These are phyloP conservation scores for Irena cyanogastra DNA, from an alignment of 2,113 vertebrate genomes.

Conservation along the genomic window DNA sequence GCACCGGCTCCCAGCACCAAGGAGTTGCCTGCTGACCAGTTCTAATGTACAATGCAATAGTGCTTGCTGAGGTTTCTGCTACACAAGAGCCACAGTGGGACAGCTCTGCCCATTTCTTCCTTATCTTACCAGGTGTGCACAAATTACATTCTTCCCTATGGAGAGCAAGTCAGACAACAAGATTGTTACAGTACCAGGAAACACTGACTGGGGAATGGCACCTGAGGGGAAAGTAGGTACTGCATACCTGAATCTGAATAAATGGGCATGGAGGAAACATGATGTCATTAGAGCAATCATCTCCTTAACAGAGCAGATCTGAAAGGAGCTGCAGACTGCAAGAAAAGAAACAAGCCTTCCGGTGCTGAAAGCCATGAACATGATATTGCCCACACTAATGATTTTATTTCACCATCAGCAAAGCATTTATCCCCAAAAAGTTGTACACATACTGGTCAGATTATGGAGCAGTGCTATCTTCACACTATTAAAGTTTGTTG, in stretches of 20 bases:
- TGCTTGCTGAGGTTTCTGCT: slow-evolving; percentile 51
- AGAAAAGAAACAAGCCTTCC: not conserved
- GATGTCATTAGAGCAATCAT: not conserved
- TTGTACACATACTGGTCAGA: slow-evolving; percentile 36
- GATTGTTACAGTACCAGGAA: not conserved
- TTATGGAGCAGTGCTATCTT: not conserved
- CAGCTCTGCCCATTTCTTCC: not conserved
- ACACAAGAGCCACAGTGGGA: not conserved
- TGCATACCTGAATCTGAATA: not conserved
- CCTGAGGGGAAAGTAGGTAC: slow-evolving; percentile 14
- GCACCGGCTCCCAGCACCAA: slow-evolving; percentile 71
- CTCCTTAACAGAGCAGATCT: not conserved
- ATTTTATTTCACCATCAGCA: slow-evolving; percentile 27
- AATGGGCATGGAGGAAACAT: not conserved
- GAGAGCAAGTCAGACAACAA: not conserved
- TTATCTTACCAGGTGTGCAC: not conserved
- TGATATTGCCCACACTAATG: not conserved
- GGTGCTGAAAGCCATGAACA: not conserved
- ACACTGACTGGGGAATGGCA: slow-evolving; percentile 1
- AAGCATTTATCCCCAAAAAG: slow-evolving; percentile 47
- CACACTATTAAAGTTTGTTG: not conserved
- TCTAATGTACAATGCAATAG: slow-evolving; percentile 40
- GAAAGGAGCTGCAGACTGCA: not conserved
- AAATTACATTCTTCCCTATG: not conserved
- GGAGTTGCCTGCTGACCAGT: slow-evolving; percentile 51